Percentiles rank a stretch among this genome's conserved stretches.
Evolutionary conservation across 2,888 invertebrate species (phyloP).

Genomic region (Tenodera sinensis): DNA sequence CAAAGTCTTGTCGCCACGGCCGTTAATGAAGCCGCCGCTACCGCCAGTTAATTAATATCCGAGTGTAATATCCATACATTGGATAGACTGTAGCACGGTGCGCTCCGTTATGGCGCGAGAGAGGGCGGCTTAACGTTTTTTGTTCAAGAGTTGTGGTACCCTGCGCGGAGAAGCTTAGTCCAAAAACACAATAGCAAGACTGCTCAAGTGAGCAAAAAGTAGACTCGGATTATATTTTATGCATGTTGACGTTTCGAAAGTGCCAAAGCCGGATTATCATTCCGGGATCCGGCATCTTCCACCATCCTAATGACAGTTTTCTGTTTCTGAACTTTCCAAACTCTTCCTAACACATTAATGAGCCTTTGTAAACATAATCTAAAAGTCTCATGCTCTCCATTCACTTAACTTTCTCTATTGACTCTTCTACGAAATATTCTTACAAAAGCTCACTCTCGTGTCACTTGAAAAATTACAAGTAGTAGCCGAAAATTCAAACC

Average conservation of each 20-base stretch:
- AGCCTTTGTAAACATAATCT: too few relatives aligned
- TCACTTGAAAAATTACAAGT: too few relatives aligned
- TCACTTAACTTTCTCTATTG: too few relatives aligned
- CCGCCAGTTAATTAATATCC: constrained; percentile 21
- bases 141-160: background rate
- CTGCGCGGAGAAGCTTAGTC: background rate
- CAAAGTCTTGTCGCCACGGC: constrained; percentile 26
- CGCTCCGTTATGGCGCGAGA: background rate
- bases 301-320: too few relatives aligned
- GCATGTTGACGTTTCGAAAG: background rate
- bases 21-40: constrained; percentile 17
- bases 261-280: background rate
- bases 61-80: constrained; percentile 17
- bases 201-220: background rate
- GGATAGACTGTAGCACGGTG: background rate
- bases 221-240: background rate
- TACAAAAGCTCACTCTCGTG: too few relatives aligned
- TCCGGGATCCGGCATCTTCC: background rate
- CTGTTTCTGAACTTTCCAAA: too few relatives aligned
- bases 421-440: too few relatives aligned
- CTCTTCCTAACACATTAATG: too few relatives aligned
- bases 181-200: background rate
- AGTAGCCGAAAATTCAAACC: too few relatives aligned
- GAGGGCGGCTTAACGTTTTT: background rate
- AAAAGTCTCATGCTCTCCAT: too few relatives aligned